Base-by-base conservation (phyloP, 1,140 invertebrate genomes). In the Bombus turneri region DNA sequence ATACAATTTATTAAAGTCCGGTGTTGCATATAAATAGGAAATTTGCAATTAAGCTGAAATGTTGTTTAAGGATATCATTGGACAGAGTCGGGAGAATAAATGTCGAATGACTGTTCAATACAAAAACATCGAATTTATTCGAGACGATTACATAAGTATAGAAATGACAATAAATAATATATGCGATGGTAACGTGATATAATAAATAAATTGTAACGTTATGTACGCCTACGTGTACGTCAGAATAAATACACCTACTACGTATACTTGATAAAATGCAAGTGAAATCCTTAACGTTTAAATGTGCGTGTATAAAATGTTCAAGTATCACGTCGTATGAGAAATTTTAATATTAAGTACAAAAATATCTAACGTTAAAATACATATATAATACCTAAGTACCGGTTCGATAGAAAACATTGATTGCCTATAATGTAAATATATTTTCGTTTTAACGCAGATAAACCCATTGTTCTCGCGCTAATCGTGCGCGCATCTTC, bases 131-230 rank as follows among this genome's bases (percentile, higher is more conserved):
- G 80, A 76, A 85, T 93, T 92, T 92, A 92, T 92, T 93, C 84
- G 76, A 90, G 83, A 90, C 85, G 87, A 91, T 92, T 91, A 91
- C 81, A 90, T 87, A 91, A 91, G 80, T 84, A 87, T 88, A 89
- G 90, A 87, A 90, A 92, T 93, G 91, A 92, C 87, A 94, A 94
- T 93, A 93, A 94, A 92, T 94, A 93, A 90, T 92, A 91, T 89
- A 92, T 88, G 89, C 90, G 89, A 93, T 93, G 93, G 92, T 94
- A 93, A 93, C 92, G 88, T 93, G 92, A 92, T 93, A 92, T 88
- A 93, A 94, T 94, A 94, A 93, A 94, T 93, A 92, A 81, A 91
- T 90, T 71, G 87, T 91, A 91, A 92, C 75, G 75, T 86, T 88
- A 86, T 77, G 87, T 89, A 89, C 84, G 83, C 81, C 86, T 91